A percentile compares a stretch with the other conserved stretches of the same genome.
Conservation (phyloP, 2,113 vertebrate genomes). For the Propithecus coquereli region DNA sequence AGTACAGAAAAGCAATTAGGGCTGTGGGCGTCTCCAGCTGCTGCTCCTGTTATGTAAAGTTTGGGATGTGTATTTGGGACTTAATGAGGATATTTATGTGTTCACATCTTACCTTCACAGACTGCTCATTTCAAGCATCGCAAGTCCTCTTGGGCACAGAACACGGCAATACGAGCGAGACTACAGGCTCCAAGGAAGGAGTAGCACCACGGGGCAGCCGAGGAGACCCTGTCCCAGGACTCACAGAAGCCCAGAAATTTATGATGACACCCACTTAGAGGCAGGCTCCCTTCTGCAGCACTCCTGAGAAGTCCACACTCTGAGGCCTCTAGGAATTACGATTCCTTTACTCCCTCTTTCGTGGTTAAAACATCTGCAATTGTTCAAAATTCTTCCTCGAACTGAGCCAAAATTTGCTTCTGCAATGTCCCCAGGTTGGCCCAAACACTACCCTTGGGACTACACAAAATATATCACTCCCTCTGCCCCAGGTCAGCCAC, state of each 20-base stretch:
- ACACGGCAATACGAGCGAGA: not conserved
- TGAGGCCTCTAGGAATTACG: not conserved
- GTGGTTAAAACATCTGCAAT: not conserved
- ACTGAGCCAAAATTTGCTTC: not conserved
- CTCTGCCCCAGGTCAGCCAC: not conserved
- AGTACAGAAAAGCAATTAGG: slow-evolving; percentile 80
- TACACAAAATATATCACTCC: not conserved
- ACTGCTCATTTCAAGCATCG: slow-evolving; percentile 75
- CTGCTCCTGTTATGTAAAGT: slow-evolving; percentile 80
- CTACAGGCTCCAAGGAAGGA: not conserved
- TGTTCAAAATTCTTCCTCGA: not conserved
- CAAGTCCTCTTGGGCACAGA: not conserved
- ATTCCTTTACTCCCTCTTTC: not conserved
- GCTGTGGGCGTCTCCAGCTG: slow-evolving; percentile 79
- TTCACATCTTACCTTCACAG: slow-evolving; percentile 75
- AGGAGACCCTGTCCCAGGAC: not conserved
- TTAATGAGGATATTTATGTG: slow-evolving; percentile 76
- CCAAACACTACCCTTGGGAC: not conserved
- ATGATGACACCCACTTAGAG: not conserved
- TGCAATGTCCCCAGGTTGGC: not conserved
- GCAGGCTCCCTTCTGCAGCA: not conserved
- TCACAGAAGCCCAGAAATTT: not conserved
- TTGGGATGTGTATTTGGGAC: slow-evolving; percentile 73
- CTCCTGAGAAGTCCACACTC: not conserved
- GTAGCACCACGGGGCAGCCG: not conserved